Base-by-base conservation (phyloP, 2,888 invertebrate species). In the Sympetrum striolatum region DNA sequence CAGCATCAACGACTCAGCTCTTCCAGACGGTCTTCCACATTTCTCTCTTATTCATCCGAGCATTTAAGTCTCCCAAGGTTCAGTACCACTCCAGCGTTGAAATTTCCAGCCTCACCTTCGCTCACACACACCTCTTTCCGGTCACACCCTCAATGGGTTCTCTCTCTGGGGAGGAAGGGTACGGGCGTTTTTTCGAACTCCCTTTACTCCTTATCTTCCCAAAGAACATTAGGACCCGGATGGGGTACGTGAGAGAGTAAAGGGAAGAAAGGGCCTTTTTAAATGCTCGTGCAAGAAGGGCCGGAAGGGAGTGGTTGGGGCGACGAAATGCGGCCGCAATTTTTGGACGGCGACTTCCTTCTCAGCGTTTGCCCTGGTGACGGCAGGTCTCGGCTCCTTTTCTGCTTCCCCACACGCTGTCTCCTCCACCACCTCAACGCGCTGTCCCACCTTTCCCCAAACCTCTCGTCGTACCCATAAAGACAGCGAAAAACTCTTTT, bases 321-420 rank as follows among this genome's bases (percentile, higher is more conserved):
- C n/a, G 86, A 86, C 86, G 86, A 86, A 86, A 86, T 58, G 86
- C 86, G 12, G 86, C 64, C 60, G 86, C 86, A 64, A 60, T 86
- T 86, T 81, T 86, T 37, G 86, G 86, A 86, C 86, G 86, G 86
- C 86, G 60, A 86, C 86, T 86, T 86, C 86, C 86, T 86, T 86
- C 60, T 86, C 86, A 86, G 86, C 39, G 35, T 60, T 86, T 31
- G 60, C 86, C 86, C 86, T 8, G 60, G 35, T 86, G 86, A 60
- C 86, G 86, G 60, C 35, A 48, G 60, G 60, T 35, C 86, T 60
- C 60, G 53, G 82, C 82, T 82, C 44, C 31, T 31, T 82, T 44
- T 53, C 44, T 31, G 22, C 58, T 15, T 25, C 37, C 48, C 18
- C 86, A 6, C 18, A 31, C 86, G 1, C 12, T 58, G 14, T 37